Conservation (phyloP, 2,888 invertebrate species). For the Anticlea derivata region DNA sequence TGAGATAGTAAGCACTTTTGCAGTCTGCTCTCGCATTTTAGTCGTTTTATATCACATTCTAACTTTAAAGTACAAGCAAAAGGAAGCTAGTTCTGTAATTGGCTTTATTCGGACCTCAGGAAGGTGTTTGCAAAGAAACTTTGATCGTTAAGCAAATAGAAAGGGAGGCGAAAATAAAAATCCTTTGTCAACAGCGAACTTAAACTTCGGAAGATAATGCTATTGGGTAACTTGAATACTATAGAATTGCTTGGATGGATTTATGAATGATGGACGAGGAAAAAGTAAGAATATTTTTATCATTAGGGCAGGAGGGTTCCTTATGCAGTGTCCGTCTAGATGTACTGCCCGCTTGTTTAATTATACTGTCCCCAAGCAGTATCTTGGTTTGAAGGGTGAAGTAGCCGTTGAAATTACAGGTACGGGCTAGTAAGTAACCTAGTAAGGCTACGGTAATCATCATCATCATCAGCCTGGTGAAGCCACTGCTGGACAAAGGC, state of each 20-base stretch:
- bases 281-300: constrained; percentile 3
- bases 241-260: not conserved
- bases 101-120: constrained; percentile 35
- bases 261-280: not conserved
- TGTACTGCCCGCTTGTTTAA: too few species aligned
- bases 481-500: too few species aligned
- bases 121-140: constrained; percentile 38
- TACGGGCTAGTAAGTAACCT: too few species aligned
- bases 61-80: constrained; percentile 17
- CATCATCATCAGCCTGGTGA: too few species aligned
- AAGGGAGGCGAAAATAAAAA: constrained; percentile 34
- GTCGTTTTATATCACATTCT: constrained; percentile 3
- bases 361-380: too few species aligned
- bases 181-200: constrained; percentile 18
- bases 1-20: not conserved
- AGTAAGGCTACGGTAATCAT: too few species aligned
- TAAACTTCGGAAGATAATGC: constrained; percentile 12
- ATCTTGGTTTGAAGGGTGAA: too few species aligned
- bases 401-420: too few species aligned
- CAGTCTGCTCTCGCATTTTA: not conserved
- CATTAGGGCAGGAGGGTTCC: too few species aligned
- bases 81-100: constrained; percentile 35
- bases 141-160: constrained; percentile 41
- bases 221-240: constrained; percentile 8
- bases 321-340: too few species aligned